Conservation (phyloP, 2,888 invertebrate species). For the Cancer borealis region DNA sequence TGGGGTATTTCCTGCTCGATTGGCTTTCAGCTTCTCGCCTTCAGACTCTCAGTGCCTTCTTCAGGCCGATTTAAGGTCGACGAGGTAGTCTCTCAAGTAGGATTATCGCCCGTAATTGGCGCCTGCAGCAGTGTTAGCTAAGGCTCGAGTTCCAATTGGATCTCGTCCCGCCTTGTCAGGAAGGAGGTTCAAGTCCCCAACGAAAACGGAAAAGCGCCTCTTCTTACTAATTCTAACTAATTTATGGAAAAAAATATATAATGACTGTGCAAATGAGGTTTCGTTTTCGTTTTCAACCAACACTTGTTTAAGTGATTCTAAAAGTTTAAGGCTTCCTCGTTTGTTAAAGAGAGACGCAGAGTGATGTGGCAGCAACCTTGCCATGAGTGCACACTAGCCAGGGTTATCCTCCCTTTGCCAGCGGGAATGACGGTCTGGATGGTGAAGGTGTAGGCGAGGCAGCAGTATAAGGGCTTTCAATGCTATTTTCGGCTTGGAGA, state of each 20-base stretch:
- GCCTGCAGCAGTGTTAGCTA: background rate
- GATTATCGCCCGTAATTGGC: conserved; percentile 29
- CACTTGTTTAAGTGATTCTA: background rate
- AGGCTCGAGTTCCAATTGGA: background rate
- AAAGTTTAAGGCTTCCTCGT: background rate
- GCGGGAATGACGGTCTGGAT: background rate
- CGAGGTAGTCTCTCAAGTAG: background rate
- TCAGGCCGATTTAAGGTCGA: background rate
- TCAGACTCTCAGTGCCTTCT: background rate
- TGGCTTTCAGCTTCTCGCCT: background rate
- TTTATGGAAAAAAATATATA: background rate
- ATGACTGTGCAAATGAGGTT: background rate
- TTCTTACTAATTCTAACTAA: background rate
- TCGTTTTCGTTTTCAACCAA: background rate
- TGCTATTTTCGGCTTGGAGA: too few relatives aligned
- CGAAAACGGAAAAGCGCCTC: background rate
- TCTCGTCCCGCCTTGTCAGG: background rate
- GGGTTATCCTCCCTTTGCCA: background rate
- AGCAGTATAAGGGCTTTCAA: too few relatives aligned
- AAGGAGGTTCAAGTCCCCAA: background rate
- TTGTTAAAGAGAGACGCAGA: too few relatives aligned
- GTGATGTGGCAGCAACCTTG: background rate
- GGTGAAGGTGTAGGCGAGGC: too few relatives aligned
- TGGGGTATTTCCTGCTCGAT: background rate
- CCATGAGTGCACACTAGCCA: background rate